These are phyloP conservation scores for Diabrotica undecimpunctata DNA, from an alignment of 1,140 invertebrate genomes.

Conservation along the genomic window DNA sequence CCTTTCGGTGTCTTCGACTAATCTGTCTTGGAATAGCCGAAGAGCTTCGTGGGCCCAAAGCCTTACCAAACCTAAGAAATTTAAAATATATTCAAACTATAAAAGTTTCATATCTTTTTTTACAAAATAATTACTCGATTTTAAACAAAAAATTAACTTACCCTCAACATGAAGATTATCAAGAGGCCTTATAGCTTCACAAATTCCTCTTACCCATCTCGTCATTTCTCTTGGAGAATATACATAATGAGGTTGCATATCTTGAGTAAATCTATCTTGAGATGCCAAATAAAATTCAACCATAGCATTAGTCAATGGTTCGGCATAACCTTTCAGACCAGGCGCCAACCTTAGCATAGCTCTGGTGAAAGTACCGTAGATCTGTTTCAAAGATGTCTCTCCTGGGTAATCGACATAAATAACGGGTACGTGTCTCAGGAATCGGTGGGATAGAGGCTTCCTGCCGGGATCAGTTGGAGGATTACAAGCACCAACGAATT, in stretches of 20 bases:
- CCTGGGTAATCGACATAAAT: conserved; percentile 99
- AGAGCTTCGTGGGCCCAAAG: conserved; percentile 99
- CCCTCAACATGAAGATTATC: conserved; percentile 90
- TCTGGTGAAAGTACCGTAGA: conserved; percentile 96
- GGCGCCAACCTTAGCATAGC: conserved; percentile 95
- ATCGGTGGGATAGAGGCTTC: conserved; percentile 92
- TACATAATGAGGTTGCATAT: conserved; percentile 99
- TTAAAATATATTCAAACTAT: background rate
- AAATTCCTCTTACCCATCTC: conserved; percentile 97
- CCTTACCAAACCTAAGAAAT: conserved; percentile 64
- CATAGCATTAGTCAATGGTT: conserved; percentile 97
- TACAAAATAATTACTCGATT: no score
- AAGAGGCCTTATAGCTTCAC: conserved; percentile 93
- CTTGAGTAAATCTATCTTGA: conserved; percentile 97
- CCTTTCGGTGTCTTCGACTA: conserved; percentile 93
- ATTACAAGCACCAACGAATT: conserved; percentile 99
- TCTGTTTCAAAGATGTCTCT: conserved; percentile 94
- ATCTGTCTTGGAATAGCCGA: conserved; percentile 91
- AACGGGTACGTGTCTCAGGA: conserved; percentile 93
- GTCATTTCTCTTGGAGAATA: conserved; percentile 99
- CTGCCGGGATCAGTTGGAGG: conserved; percentile 98
- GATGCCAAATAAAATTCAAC: conserved; percentile 97
- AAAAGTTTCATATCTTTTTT: no score
- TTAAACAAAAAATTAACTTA: no score
- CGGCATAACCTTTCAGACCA: conserved; percentile 84